phyloP scores from a whole-genome alignment of 1,140 invertebrate species.

The Ganaspis sp. region DNA sequence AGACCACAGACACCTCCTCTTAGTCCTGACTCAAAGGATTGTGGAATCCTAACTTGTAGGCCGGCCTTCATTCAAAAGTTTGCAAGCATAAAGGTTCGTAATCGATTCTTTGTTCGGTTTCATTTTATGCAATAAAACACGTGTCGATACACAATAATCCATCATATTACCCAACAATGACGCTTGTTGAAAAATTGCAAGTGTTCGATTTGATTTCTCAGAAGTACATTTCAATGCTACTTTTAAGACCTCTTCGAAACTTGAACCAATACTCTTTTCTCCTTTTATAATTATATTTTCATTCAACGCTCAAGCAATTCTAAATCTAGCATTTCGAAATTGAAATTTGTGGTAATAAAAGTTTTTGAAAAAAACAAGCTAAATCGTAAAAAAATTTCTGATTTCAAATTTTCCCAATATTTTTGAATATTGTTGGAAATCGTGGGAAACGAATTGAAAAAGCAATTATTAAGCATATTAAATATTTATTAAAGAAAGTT shows the following conservation, averaged over 20 bases:
- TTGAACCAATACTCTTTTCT: not conserved
- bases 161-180: slow-evolving; percentile 13
- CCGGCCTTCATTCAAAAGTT: slow-evolving; percentile 88
- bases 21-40: slow-evolving; percentile 84
- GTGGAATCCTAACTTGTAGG: slow-evolving; percentile 88
- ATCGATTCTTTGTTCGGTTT: slow-evolving; percentile 31
- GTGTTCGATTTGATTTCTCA: slow-evolving; percentile 13
- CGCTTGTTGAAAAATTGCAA: not conserved
- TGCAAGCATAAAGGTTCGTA: slow-evolving; percentile 87
- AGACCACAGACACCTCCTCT: slow-evolving; percentile 79
- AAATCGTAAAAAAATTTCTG: too few relatives aligned
- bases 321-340: too few relatives aligned
- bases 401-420: too few relatives aligned
- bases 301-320: not conserved
- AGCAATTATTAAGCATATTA: too few relatives aligned
- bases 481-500: too few relatives aligned
- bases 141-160: not conserved
- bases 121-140: slow-evolving; percentile 16
- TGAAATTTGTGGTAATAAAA: too few relatives aligned
- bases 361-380: too few relatives aligned
- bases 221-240: not conserved
- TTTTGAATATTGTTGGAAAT: too few relatives aligned
- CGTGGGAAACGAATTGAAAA: too few relatives aligned
- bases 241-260: not conserved
- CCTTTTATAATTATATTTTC: not conserved